A percentile compares a stretch with the other conserved stretches of the same genome.
These are phyloP conservation scores for Polypedilum pembai DNA, from an alignment of 1,140 invertebrate species.

Conservation along the genomic window DNA sequence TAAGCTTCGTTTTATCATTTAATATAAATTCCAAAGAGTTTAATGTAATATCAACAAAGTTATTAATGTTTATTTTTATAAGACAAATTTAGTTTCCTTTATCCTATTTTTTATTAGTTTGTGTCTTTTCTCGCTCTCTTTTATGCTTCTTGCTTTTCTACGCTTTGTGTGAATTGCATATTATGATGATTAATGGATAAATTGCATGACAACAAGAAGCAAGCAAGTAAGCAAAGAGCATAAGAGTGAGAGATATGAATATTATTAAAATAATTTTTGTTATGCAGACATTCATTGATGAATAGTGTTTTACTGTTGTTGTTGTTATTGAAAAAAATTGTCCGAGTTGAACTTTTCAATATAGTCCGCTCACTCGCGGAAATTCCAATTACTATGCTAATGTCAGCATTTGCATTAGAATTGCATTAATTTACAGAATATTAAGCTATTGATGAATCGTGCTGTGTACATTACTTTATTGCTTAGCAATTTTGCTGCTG, in stretches of 20 bases:
- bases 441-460: not conserved
- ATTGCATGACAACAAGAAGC: not conserved
- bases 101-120: too few relatives aligned
- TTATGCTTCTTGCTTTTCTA: too few relatives aligned
- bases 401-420: conserved; percentile 12
- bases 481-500: not conserved
- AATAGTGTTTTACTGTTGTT: not conserved
- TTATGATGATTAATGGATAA: not conserved
- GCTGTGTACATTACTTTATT: conserved; percentile 5
- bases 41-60: too few relatives aligned
- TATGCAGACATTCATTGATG: not conserved
- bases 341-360: not conserved
- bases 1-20: too few relatives aligned
- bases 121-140: too few relatives aligned
- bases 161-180: too few relatives aligned
- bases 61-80: too few relatives aligned
- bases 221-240: not conserved
- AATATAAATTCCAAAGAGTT: too few relatives aligned
- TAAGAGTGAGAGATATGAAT: too few relatives aligned
- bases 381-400: conserved; percentile 18
- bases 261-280: not conserved
- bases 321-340: not conserved
- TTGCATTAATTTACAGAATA: not conserved
- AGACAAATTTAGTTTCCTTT: too few relatives aligned
- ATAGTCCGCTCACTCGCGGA: not conserved